Evolutionary conservation across 2,797 vertebrate genomes (phyloP), one percentile per base, ranked within the genome.

Genomic region (Gila robusta): DNA sequence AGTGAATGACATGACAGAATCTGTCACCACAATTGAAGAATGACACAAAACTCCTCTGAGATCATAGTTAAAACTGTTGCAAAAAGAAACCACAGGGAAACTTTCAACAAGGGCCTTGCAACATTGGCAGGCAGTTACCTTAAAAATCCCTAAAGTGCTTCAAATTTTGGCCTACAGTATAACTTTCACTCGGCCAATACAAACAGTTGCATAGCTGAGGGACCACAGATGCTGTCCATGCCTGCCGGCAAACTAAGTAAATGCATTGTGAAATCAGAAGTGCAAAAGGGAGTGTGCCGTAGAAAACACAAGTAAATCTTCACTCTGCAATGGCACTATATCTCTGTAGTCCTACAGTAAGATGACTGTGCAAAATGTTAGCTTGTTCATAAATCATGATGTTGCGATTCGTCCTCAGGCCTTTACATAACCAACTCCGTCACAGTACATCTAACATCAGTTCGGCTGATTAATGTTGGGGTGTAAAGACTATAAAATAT

Each of bases 381-480:
- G 2, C 62, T 49, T 16, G 26, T n/a, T 59, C 37, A 71, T 79
- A 71, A 85, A 85, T 85, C 66, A 85, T 56, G 7, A 56, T 39
- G 37, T 70, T 1, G 5, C 4, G 2, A 14, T 79, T 52, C 52
- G 8, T 84, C 47, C 19, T 70, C n/a, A 7, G 26, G 49, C 12
- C 39, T 70, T 85, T 85, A 71, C 59, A 71, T 85, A 79, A 69
- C 70, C 35, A 5, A 32, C 64, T 78, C 64, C 0, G 3, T 85
- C 74, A 84, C 35, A 70, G 62, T 54, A 70, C 62, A 70, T 70
- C n/a, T 26, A 56, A 59, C 17, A 79, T 35, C 64, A 70, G 16
- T 59, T 59, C 2, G 28, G 74, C 23, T 84, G 83, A 84, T 78
- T 78, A 84, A 84, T 84, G 59, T 19, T 17, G 28, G 62, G 44